Evolutionary conservation across 2,797 vertebrate genomes (phyloP).

Genomic region (Darevskia mixta): DNA sequence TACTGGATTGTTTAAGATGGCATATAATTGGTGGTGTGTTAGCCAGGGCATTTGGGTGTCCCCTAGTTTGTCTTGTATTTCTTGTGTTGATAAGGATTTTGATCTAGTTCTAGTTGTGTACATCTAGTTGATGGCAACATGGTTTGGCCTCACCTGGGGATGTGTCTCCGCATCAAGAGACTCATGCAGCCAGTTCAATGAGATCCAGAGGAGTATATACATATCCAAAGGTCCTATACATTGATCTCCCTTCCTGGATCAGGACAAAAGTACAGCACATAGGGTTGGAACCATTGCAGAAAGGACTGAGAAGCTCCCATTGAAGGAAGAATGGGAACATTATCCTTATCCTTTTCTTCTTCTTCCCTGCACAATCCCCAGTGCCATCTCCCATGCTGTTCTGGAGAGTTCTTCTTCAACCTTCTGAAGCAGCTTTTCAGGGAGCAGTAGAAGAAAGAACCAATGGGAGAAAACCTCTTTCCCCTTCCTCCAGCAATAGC

Average conservation of each 20-base stretch:
- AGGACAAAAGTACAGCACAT: background rate
- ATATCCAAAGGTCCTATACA: rapidly evolving
- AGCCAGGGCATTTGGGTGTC: no score
- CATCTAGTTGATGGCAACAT: background rate
- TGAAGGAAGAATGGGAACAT: background rate
- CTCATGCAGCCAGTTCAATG: background rate
- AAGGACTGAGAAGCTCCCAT: background rate
- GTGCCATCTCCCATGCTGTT: no score
- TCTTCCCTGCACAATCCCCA: background rate
- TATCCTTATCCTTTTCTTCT: background rate
- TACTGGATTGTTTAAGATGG: no score
- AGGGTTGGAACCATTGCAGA: background rate
- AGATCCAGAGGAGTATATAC: background rate
- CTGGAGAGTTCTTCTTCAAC: no score
- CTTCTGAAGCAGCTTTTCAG: background rate
- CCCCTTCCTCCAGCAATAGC: no score
- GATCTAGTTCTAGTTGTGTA: background rate
- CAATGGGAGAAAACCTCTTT: background rate
- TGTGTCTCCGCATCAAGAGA: background rate
- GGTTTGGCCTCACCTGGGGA: background rate
- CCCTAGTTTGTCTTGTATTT: no score
- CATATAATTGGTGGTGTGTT: no score
- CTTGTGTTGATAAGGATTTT: no score
- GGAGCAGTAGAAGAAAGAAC: no score
- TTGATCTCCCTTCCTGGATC: background rate